A percentile compares a stretch with the other conserved stretches of the same genome.
Evolutionary conservation across 2,797 vertebrate species (phyloP).

Genomic region (Merluccius polli): DNA sequence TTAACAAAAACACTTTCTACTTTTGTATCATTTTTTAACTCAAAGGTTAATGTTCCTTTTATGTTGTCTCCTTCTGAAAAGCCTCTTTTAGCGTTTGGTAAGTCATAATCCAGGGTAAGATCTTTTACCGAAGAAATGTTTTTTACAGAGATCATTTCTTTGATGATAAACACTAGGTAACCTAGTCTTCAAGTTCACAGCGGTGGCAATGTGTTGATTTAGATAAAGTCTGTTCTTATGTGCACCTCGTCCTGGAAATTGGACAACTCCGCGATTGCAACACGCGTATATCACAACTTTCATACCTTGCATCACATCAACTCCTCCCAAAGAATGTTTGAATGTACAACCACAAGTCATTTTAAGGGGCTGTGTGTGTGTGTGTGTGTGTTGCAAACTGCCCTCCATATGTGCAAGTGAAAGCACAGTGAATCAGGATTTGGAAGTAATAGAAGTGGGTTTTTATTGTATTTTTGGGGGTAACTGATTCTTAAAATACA

Average conservation of each 20-base stretch:
- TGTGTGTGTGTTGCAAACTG: too few relatives aligned
- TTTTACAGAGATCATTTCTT: neutral
- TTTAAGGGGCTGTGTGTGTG: neutral
- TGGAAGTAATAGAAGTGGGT: neutral
- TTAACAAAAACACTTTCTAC: constrained; percentile 79
- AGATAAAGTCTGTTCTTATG: neutral
- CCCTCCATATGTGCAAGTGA: neutral
- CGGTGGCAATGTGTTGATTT: neutral
- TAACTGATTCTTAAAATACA: neutral
- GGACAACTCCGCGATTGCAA: neutral
- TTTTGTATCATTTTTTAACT: constrained; percentile 76
- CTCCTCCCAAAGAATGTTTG: neutral
- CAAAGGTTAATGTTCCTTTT: constrained; percentile 77
- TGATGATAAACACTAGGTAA: neutral
- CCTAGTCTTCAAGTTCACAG: neutral
- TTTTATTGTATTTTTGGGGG: neutral
- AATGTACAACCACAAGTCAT: neutral
- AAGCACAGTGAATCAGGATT: neutral
- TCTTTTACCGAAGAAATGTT: constrained; percentile 48
- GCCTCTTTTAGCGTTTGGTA: constrained; percentile 46
- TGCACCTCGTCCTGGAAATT: neutral
- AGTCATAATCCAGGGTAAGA: constrained; percentile 20
- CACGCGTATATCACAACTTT: too few relatives aligned
- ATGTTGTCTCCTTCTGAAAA: constrained; percentile 83
- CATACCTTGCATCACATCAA: neutral